Evolutionary conservation across 2,113 vertebrate species (phyloP).

Genomic region (Callospermophilus lateralis): DNA sequence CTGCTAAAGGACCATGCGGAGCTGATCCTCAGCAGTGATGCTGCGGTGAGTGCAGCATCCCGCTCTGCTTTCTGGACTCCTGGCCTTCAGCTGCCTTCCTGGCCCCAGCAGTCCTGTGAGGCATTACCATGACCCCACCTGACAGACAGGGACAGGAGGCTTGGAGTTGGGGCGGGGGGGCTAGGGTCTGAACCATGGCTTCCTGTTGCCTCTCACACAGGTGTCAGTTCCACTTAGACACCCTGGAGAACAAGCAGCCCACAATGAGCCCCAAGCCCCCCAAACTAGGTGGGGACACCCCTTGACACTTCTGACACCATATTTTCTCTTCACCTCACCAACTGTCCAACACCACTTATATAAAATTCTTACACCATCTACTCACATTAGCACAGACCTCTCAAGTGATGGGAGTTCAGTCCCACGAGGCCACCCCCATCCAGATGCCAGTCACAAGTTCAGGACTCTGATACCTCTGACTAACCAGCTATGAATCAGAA

Average conservation of each 20-base stretch:
- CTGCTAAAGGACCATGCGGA: too few species aligned
- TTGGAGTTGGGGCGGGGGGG: accelerated
- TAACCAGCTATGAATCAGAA: too few species aligned
- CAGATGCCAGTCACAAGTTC: background rate
- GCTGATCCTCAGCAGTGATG: accelerated
- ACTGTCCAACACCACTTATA: background rate
- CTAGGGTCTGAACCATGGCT: accelerated
- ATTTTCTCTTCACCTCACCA: background rate
- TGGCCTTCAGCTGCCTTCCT: too few species aligned
- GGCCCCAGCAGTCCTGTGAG: background rate
- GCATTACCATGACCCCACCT: background rate
- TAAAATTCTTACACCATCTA: background rate
- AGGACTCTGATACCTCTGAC: background rate
- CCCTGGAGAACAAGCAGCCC: background rate
- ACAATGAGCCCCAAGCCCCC: accelerated
- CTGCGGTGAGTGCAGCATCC: accelerated
- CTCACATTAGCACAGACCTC: background rate
- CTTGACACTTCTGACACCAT: background rate
- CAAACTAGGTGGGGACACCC: accelerated
- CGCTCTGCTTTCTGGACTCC: too few species aligned
- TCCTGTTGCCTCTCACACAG: background rate
- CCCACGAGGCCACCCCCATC: background rate
- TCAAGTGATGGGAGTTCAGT: background rate
- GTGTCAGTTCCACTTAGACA: background rate
- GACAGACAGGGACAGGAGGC: background rate